phyloP scores from a whole-genome alignment of 2,797 vertebrate species.

The Cygnus olor region DNA sequence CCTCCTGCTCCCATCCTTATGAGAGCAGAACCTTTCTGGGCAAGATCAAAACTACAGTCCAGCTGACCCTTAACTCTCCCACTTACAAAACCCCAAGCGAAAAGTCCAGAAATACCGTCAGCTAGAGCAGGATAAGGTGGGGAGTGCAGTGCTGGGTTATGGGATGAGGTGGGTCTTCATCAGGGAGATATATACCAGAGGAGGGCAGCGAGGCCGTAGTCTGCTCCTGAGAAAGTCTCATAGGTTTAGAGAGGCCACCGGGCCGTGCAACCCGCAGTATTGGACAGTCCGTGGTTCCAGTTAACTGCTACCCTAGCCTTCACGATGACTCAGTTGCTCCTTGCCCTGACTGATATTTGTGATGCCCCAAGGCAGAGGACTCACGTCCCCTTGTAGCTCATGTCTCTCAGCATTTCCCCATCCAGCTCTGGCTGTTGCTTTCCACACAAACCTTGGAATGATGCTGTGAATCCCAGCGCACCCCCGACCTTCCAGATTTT shows the following conservation, averaged over 20 bases:
- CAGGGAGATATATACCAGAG: fast-evolving
- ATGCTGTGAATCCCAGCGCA: not conserved
- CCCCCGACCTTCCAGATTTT: not conserved
- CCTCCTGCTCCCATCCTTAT: not conserved
- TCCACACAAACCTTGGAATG: not conserved
- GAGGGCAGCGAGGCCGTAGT: not conserved
- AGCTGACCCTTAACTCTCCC: not conserved
- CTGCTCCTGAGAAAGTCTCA: not conserved
- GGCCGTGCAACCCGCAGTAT: fast-evolving
- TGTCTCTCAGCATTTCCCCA: fast-evolving
- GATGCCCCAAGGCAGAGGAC: not conserved
- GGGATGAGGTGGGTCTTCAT: not conserved
- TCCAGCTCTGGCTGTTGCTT: not conserved
- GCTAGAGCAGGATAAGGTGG: not conserved
- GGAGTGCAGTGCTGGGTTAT: fast-evolving
- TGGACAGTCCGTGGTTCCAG: not conserved
- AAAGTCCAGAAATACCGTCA: not conserved
- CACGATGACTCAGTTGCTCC: not conserved
- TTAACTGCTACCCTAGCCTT: not conserved
- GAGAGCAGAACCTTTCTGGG: slow-evolving; percentile 3
- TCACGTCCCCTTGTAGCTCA: not conserved
- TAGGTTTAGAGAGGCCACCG: not conserved
- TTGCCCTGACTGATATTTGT: not conserved
- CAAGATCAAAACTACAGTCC: not conserved
- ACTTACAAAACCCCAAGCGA: not conserved